These are phyloP conservation scores for Nephrocerus scutellatus DNA, from an alignment of 2,888 invertebrate species.

Conservation along the genomic window DNA sequence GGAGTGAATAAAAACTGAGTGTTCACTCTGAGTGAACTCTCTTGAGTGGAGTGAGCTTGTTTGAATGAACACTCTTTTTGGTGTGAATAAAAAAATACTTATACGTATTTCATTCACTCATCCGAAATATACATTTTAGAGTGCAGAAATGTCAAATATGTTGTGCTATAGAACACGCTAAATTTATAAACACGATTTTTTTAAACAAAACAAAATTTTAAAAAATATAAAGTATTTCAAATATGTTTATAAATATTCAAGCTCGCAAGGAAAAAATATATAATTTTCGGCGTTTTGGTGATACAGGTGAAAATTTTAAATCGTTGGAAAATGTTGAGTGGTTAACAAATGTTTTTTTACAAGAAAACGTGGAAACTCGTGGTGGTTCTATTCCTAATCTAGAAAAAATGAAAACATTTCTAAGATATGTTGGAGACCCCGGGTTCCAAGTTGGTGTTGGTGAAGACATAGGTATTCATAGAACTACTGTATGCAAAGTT, in stretches of 20 bases:
- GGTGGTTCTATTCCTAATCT: neutral
- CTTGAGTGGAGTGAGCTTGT: too few relatives aligned
- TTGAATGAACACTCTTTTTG: too few relatives aligned
- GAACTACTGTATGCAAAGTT: neutral
- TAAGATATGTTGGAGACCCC: constrained; percentile 6
- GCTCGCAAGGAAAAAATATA: neutral
- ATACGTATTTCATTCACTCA: too few relatives aligned
- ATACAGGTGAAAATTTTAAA: neutral
- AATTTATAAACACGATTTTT: too few relatives aligned
- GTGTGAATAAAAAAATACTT: too few relatives aligned
- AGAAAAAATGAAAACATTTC: constrained; percentile 7
- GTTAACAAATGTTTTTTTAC: neutral
- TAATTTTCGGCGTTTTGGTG: neutral
- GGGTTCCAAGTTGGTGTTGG: neutral
- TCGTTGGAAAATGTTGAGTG: constrained; percentile 3
- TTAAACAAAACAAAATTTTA: too few relatives aligned
- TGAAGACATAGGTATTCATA: neutral
- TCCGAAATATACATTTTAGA: too few relatives aligned
- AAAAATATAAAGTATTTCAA: too few relatives aligned
- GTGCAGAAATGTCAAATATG: too few relatives aligned
- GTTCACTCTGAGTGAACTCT: too few relatives aligned
- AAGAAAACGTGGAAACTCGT: neutral
- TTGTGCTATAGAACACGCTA: too few relatives aligned
- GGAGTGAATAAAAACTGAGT: too few relatives aligned
- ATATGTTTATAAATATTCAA: neutral